Evolutionary conservation across 1,140 invertebrate genomes (phyloP).

Genomic region (Dreissena rostriformis): DNA sequence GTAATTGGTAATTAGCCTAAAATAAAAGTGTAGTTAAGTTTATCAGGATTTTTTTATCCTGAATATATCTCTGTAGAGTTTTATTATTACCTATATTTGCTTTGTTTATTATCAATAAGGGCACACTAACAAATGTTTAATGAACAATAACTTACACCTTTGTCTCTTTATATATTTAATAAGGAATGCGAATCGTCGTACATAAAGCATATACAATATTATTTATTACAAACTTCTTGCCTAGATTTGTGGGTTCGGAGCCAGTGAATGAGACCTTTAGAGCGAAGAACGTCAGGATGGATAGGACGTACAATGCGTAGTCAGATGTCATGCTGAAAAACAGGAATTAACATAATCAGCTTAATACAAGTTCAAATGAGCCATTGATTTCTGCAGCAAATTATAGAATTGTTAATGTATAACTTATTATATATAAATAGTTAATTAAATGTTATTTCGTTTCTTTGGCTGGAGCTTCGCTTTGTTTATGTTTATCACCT

Average conservation of each 20-base stretch:
- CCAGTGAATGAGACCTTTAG: slow-evolving; percentile 18
- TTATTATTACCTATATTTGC: neutral
- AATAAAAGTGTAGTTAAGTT: too few relatives aligned
- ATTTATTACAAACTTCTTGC: neutral
- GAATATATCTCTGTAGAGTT: neutral
- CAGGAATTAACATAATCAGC: too few relatives aligned
- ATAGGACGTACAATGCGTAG: slow-evolving; percentile 15
- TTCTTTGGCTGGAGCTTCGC: too few relatives aligned
- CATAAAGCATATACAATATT: neutral
- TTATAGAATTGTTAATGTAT: too few relatives aligned
- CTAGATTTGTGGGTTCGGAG: neutral
- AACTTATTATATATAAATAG: too few relatives aligned
- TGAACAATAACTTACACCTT: neutral
- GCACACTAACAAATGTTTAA: neutral
- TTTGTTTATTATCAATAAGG: neutral
- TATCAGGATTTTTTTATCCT: too few relatives aligned
- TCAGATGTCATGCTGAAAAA: slow-evolving; percentile 13
- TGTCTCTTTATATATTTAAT: neutral
- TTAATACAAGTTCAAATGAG: too few relatives aligned
- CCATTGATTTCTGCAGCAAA: too few relatives aligned
- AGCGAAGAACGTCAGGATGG: slow-evolving; percentile 12
- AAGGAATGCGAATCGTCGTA: neutral
- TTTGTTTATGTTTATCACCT: too few relatives aligned
- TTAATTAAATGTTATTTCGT: too few relatives aligned
- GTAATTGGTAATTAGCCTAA: neutral